A percentile compares a stretch with the other conserved stretches of the same genome.
These are phyloP conservation scores for Chaetoderma sp. DNA, from an alignment of 2,888 invertebrate species.

Conservation along the genomic window DNA sequence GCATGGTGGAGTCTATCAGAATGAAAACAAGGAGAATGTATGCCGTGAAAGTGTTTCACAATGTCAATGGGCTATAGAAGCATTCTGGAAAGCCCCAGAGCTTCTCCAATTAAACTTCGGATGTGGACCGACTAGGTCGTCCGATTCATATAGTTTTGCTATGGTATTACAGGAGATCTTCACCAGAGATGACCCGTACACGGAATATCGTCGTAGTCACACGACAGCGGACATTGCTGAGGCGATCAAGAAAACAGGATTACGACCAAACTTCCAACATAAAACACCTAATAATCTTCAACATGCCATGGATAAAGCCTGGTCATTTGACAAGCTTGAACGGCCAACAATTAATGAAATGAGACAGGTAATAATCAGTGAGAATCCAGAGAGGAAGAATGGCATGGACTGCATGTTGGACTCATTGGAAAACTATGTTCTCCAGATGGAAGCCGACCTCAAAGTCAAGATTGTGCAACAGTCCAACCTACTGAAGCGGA, in stretches of 20 bases:
- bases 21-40: constrained; percentile 25
- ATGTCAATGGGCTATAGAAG: constrained; percentile 10
- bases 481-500: constrained; percentile 36
- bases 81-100: constrained; percentile 62
- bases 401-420: constrained; percentile 65
- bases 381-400: constrained; percentile 48
- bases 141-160: constrained; percentile 59
- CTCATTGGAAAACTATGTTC: constrained; percentile 59
- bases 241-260: constrained; percentile 43
- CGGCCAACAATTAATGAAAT: constrained; percentile 54
- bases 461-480: constrained; percentile 40
- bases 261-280: constrained; percentile 45
- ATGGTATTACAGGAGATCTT: constrained; percentile 62
- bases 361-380: constrained; percentile 44
- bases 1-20: not conserved
- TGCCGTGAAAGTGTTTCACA: too few species aligned
- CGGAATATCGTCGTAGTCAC: constrained; percentile 43
- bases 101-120: constrained; percentile 42
- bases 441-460: constrained; percentile 53
- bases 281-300: constrained; percentile 44
- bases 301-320: constrained; percentile 51
- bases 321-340: constrained; percentile 44
- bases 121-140: constrained; percentile 32
- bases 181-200: constrained; percentile 53
- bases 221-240: constrained; percentile 45